Conservation (phyloP, 2,797 vertebrate species). For the Acanthurus lineatus region DNA sequence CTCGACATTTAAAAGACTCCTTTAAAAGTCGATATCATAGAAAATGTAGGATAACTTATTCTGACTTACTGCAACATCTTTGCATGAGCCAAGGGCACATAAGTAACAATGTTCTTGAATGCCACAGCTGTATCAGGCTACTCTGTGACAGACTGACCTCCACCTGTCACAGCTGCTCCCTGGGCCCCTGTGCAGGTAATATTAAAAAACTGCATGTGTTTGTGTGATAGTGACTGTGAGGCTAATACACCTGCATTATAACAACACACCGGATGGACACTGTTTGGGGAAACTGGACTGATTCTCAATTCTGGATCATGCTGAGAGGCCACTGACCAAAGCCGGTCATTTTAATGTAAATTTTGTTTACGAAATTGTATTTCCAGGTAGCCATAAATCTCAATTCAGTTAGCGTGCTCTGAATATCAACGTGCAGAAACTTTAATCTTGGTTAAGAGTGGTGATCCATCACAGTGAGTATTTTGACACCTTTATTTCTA, state of each 20-base stretch:
- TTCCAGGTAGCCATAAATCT: constrained; percentile 22
- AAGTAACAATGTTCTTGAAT: constrained; percentile 31
- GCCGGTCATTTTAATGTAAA: constrained; percentile 19
- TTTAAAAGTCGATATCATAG: constrained; percentile 10
- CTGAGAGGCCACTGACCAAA: constrained; percentile 30
- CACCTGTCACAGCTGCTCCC: constrained; percentile 19
- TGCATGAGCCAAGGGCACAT: constrained; percentile 19
- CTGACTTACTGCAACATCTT: constrained; percentile 9
- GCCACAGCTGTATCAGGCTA: constrained; percentile 17
- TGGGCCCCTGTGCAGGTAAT: constrained; percentile 33
- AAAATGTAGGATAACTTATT: constrained; percentile 35
- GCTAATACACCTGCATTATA: constrained; percentile 49
- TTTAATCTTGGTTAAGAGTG: constrained; percentile 36
- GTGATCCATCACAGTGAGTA: constrained; percentile 35
- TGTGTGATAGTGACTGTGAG: constrained; percentile 59
- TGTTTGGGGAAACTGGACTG: constrained; percentile 11
- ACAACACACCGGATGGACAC: constrained; percentile 27
- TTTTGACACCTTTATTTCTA: constrained; percentile 20
- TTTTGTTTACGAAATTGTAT: constrained; percentile 32
- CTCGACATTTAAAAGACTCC: background rate
- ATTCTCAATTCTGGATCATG: constrained; percentile 39
- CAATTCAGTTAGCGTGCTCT: background rate
- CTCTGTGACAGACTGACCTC: constrained; percentile 24
- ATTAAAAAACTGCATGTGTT: constrained; percentile 40
- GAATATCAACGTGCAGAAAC: constrained; percentile 15